Percentiles rank a stretch among this genome's conserved stretches.
Conservation (phyloP, 2,113 vertebrate species). For the Shinisaurus crocodilurus region DNA sequence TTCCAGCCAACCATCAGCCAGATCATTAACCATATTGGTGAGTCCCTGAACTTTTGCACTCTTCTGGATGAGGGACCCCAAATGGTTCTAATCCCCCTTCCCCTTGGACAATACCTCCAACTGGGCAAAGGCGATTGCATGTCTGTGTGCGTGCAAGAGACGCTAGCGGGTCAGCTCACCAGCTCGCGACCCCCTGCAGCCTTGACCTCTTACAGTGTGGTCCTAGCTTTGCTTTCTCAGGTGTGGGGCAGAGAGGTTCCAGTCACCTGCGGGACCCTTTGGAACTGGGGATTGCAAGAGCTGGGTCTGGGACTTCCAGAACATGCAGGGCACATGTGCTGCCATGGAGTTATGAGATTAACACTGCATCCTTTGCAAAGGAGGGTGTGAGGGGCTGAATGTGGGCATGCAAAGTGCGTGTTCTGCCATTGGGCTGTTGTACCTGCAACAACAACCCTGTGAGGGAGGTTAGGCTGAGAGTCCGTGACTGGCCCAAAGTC, state of each 20-base stretch:
- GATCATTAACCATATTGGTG: conserved; percentile 93
- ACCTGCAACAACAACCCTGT: too few species aligned
- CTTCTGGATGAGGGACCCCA: rapidly evolving
- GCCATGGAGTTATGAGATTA: too few species aligned
- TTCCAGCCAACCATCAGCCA: conserved; percentile 93
- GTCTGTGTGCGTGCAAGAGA: background rate
- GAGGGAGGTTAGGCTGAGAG: too few species aligned
- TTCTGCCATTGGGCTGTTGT: too few species aligned
- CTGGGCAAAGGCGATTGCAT: rapidly evolving
- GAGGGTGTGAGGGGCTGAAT: too few species aligned
- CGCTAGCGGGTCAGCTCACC: background rate
- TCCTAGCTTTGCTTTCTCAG: background rate
- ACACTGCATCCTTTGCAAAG: too few species aligned
- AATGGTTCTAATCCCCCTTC: background rate
- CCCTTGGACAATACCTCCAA: background rate
- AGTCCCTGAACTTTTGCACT: background rate
- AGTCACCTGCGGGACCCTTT: background rate
- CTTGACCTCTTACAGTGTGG: background rate
- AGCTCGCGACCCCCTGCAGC: background rate
- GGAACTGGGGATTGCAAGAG: background rate
- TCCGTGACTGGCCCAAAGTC: too few species aligned
- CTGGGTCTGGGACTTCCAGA: background rate
- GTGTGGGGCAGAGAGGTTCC: too few species aligned
- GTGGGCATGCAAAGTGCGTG: too few species aligned
- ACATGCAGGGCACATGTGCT: too few species aligned